These are phyloP conservation scores for Phlogophora meticulosa DNA, from an alignment of 2,888 invertebrate genomes.

Conservation along the genomic window DNA sequence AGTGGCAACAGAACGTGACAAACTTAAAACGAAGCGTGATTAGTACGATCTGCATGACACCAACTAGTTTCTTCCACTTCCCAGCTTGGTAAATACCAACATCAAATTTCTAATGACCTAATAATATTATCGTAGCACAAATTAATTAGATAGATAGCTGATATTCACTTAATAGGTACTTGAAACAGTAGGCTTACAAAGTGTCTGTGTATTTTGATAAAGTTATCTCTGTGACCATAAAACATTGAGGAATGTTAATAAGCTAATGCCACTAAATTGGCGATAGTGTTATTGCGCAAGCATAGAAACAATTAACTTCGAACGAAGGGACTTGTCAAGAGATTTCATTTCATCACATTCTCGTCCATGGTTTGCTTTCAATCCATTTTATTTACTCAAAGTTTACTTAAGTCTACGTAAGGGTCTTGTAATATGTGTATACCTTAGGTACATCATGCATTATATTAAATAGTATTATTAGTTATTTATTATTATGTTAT, in stretches of 20 bases:
- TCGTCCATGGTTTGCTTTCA: too few relatives aligned
- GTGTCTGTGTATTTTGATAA: slow-evolving; percentile 11
- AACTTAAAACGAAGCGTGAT: too few relatives aligned
- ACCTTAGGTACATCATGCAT: too few relatives aligned
- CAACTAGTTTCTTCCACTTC: neutral
- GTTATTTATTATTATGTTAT: too few relatives aligned
- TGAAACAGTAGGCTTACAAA: slow-evolving; percentile 13
- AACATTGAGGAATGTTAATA: slow-evolving; percentile 29
- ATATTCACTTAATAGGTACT: neutral
- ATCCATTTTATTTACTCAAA: too few relatives aligned
- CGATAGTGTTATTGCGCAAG: slow-evolving; percentile 6
- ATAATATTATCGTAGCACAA: slow-evolving; percentile 6
- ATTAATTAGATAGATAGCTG: slow-evolving; percentile 9
- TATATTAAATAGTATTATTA: too few relatives aligned
- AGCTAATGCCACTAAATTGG: slow-evolving; percentile 12
- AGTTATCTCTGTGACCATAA: slow-evolving; percentile 43
- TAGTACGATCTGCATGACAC: too few relatives aligned
- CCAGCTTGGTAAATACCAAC: neutral
- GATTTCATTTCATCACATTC: neutral
- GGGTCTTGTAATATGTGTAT: too few relatives aligned
- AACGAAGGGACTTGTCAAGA: neutral
- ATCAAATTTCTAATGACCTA: slow-evolving; percentile 2
- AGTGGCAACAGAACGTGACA: too few relatives aligned
- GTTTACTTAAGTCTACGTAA: too few relatives aligned
- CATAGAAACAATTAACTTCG: neutral